A percentile compares a stretch with the other conserved stretches of the same genome.
phyloP scores from a whole-genome alignment of 2,888 invertebrate species.

The Drosophila pseudotalamancana region DNA sequence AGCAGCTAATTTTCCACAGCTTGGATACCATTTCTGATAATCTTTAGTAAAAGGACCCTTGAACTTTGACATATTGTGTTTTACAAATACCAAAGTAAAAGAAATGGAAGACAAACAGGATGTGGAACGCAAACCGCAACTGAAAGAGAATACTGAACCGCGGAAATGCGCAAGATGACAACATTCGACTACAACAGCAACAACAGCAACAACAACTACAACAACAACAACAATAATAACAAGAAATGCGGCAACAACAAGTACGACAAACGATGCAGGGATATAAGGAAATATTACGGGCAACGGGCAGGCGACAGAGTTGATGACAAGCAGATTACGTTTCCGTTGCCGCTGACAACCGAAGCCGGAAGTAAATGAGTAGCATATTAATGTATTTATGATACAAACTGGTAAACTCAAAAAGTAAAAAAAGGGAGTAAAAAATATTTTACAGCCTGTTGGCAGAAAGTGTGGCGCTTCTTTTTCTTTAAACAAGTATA shows the following conservation, averaged over 20 bases:
- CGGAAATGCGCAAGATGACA: constrained; percentile 72
- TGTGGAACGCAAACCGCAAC: constrained; percentile 67
- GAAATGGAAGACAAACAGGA: constrained; percentile 65
- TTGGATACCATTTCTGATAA: constrained; percentile 1
- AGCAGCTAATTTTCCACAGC: constrained; percentile 19
- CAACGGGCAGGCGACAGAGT: constrained; percentile 40
- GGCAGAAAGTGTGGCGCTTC: background rate
- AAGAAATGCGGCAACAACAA: constrained; percentile 27
- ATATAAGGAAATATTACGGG: constrained; percentile 34
- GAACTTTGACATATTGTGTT: constrained; percentile 38
- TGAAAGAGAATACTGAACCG: constrained; percentile 54
- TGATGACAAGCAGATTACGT: constrained; percentile 80
- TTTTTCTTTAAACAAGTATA: background rate
- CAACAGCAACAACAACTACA: constrained; percentile 29
- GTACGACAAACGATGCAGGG: constrained; percentile 16
- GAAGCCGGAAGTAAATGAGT: constrained; percentile 61
- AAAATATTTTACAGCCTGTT: background rate
- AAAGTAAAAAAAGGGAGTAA: constrained; percentile 5
- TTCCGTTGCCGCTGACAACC: constrained; percentile 72
- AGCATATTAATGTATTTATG: constrained; percentile 67
- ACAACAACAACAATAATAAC: constrained; percentile 27
- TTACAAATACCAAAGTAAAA: constrained; percentile 25
- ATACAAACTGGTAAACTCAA: constrained; percentile 32
- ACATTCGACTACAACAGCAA: constrained; percentile 35
- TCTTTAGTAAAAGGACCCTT: background rate